phyloP scores from a whole-genome alignment of 1,140 invertebrate genomes.

The Pinna nobilis region DNA sequence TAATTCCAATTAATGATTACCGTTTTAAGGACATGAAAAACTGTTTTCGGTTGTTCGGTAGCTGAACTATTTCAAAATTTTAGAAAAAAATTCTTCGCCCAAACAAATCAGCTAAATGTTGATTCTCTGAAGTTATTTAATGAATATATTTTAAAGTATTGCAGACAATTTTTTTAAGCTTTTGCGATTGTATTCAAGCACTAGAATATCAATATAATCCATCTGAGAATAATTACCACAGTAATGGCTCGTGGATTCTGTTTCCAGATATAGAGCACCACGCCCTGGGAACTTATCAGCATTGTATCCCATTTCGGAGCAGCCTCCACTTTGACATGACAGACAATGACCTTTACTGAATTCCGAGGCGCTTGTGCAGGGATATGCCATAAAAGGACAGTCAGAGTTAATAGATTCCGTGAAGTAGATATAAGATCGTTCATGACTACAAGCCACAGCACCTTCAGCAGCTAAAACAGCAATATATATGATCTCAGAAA shows the following conservation, averaged over 20 bases:
- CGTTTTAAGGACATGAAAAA: too few relatives aligned
- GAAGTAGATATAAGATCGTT: slow-evolving; percentile 89
- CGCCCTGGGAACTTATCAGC: slow-evolving; percentile 45
- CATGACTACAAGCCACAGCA: slow-evolving; percentile 87
- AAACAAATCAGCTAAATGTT: too few relatives aligned
- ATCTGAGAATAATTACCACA: slow-evolving; percentile 54
- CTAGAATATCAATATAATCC: too few relatives aligned
- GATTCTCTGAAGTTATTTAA: too few relatives aligned
- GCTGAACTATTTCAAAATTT: too few relatives aligned
- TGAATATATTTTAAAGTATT: too few relatives aligned
- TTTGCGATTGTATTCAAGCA: too few relatives aligned
- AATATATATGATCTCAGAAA: too few relatives aligned
- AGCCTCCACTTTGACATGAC: slow-evolving; percentile 84
- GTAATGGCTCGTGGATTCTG: slow-evolving; percentile 38
- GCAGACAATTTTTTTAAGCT: too few relatives aligned
- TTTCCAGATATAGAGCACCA: slow-evolving; percentile 50
- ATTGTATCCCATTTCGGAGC: slow-evolving; percentile 78
- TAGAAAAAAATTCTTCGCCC: too few relatives aligned
- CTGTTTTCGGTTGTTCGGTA: too few relatives aligned
- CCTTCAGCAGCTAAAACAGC: slow-evolving; percentile 55
- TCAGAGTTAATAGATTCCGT: slow-evolving; percentile 86
- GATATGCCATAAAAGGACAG: slow-evolving; percentile 85
- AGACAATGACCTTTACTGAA: slow-evolving; percentile 86
- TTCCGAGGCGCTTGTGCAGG: slow-evolving; percentile 77
- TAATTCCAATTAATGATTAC: too few relatives aligned